Base-by-base conservation (phyloP, 2,113 vertebrate species). In the Calidris pygmaea region DNA sequence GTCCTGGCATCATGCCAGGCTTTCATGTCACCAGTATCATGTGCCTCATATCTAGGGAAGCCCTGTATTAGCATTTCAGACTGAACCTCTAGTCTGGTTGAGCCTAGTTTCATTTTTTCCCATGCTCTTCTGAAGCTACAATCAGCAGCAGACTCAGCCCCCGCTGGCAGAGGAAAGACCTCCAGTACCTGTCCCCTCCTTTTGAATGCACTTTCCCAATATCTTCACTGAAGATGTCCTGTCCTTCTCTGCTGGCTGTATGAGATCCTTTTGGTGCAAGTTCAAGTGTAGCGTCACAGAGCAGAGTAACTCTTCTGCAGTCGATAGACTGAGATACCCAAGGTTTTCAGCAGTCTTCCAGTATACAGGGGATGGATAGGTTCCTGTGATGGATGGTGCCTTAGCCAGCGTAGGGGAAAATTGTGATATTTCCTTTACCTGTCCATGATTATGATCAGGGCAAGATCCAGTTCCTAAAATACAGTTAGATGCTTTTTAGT, bases 11-110 rank as follows among this genome's bases (percentile, higher is more conserved):
- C 9, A 13, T 45, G 47, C 11, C 47, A 37, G 53, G 14, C 39
- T 67, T 79, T 15, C 9, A 9, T 48, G 14, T 9, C 39, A 66
- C n/a, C 0, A 0, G 10, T 48, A 48, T 27, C 1, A 0, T n/a
- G 16, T 50, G 23, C 23, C 34, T 8, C 34, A 32, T 20, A 27
- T 9, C 32, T 48, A 30, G 29, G 32, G 10, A 62, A 62, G 21
- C 12, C n/a, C 27, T 1, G 3, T 39, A 8, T 29, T 39, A 83
- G 3, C 16, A 37, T 67, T 77, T 72, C 32, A 62, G 71, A 35
- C 14, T 39, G 29, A 72, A 52, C 3, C 8, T 12, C 20, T 37
- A 11, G 24, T 48, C 45, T 82, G 23, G 3, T 4, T 66, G 39
- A 66, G 9, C 19, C 19, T 41, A 41, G 6, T 53, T 72, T 37